Conservation (phyloP, 2,113 vertebrate genomes). For the Stomatorhinus ivindoensis region DNA sequence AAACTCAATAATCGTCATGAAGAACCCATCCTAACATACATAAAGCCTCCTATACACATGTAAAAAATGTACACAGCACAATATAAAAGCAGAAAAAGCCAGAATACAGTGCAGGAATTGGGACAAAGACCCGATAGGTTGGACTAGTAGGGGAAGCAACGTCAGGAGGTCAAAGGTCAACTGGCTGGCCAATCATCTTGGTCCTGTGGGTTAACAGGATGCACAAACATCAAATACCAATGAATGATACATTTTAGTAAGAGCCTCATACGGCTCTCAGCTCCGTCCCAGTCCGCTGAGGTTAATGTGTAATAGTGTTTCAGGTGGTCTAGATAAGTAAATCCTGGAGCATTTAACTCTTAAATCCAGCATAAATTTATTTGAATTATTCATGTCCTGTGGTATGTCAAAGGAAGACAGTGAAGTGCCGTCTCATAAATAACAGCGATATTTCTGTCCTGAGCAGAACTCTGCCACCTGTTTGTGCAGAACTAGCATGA, state of each 20-base stretch:
- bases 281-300: neutral
- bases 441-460: conserved; percentile 2
- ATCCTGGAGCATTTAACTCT: neutral
- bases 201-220: neutral
- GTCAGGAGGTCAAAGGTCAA: neutral
- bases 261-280: neutral
- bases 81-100: neutral
- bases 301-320: neutral
- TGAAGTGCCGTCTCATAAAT: neutral
- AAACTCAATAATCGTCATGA: neutral
- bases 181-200: neutral
- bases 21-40: neutral
- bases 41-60: neutral
- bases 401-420: neutral
- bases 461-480: neutral
- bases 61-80: neutral
- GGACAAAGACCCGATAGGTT: neutral
- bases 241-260: neutral
- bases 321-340: conserved; percentile 24
- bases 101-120: neutral
- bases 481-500: neutral
- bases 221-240: neutral
- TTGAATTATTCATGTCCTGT: neutral
- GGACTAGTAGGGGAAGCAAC: neutral
- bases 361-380: neutral